phyloP scores from a whole-genome alignment of 2,113 vertebrate genomes.

The Scartelaos histophorus region DNA sequence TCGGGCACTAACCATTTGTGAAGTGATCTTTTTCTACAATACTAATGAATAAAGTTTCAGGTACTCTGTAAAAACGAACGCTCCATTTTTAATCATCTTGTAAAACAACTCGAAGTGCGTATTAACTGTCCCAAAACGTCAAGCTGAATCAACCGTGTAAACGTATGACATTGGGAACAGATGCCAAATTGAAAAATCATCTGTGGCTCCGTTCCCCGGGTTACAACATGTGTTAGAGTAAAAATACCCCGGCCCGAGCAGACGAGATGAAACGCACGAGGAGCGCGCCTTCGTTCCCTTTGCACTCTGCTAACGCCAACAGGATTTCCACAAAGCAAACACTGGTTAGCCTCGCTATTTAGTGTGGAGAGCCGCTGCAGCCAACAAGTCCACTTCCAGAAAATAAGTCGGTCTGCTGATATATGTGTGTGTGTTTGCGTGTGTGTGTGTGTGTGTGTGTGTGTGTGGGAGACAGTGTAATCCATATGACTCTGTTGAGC shows the following conservation, averaged over 20 bases:
- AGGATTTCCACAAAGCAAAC: conserved; percentile 81
- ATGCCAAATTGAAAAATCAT: conserved; percentile 15
- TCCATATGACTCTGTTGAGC: conserved; percentile 68
- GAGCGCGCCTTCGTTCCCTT: conserved; percentile 57
- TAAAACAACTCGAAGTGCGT: not conserved
- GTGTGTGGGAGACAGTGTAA: conserved; percentile 31
- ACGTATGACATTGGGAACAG: conserved; percentile 1
- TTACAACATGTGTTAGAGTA: conserved; percentile 22
- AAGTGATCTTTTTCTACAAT: not conserved
- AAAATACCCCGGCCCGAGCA: conserved; percentile 26
- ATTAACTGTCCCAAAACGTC: not conserved
- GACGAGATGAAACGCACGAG: conserved; percentile 27
- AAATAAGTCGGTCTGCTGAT: conserved; percentile 50
- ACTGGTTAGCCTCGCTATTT: conserved; percentile 77
- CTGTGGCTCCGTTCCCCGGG: not conserved
- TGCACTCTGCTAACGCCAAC: conserved; percentile 67
- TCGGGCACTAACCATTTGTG: no score
- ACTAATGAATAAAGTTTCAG: not conserved
- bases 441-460: no score
- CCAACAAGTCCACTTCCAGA: conserved; percentile 77
- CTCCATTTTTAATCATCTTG: not conserved
- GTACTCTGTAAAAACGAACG: not conserved
- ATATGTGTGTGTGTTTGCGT: conserved; percentile 12
- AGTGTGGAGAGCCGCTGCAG: conserved; percentile 70
- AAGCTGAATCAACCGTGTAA: not conserved